Percentiles rank a stretch among this genome's conserved stretches.
These are phyloP conservation scores for Drosophila tanythrix DNA, from an alignment of 2,888 invertebrate species.

Conservation along the genomic window DNA sequence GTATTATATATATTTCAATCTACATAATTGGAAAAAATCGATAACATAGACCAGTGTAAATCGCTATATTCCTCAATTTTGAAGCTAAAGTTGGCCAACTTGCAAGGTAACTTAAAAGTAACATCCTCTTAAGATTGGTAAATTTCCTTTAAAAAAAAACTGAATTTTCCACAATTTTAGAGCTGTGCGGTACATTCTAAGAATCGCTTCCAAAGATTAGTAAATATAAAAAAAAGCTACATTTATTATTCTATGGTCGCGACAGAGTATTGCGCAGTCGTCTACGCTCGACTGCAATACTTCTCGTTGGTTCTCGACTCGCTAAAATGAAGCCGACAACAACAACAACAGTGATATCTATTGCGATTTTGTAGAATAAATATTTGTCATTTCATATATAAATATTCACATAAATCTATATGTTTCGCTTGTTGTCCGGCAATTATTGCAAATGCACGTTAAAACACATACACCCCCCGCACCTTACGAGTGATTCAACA, in stretches of 20 bases:
- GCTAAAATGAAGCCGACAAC: conserved; percentile 8
- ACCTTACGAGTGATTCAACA: neutral
- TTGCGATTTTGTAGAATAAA: conserved; percentile 25
- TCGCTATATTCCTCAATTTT: no score
- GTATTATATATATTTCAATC: no score
- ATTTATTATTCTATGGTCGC: neutral
- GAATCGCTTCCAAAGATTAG: neutral
- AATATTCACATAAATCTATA: neutral
- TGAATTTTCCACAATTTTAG: neutral
- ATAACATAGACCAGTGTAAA: no score
- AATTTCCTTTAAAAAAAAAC: no score
- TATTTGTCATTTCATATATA: conserved; percentile 19
- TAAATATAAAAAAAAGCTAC: neutral
- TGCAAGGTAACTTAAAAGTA: neutral
- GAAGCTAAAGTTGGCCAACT: neutral
- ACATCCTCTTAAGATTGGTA: neutral
- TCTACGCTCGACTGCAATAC: neutral
- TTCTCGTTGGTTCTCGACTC: conserved; percentile 1
- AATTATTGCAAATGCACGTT: conserved; percentile 2
- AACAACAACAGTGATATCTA: neutral
- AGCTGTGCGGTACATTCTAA: neutral
- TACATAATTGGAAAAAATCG: no score
- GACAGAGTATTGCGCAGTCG: conserved; percentile 3
- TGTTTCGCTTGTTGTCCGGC: neutral
- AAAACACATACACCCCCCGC: neutral